A percentile compares a stretch with the other conserved stretches of the same genome.
Conservation (phyloP, 2,888 invertebrate species). For the Elmis aenea region DNA sequence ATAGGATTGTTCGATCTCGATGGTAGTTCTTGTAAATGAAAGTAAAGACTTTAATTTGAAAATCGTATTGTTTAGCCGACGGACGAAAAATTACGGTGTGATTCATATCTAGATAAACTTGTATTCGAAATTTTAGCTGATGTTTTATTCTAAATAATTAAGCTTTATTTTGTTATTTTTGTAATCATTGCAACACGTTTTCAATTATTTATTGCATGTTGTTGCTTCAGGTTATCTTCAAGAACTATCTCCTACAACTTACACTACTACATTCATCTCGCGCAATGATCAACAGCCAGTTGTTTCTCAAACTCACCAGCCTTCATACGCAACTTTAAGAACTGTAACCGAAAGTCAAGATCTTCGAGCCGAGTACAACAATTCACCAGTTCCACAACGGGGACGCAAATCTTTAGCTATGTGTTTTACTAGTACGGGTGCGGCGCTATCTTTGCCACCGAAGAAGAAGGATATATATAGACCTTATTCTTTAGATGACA, state of each 20-base stretch:
- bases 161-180: too few relatives aligned
- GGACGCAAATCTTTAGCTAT: constrained; percentile 71
- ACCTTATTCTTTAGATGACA: constrained; percentile 76
- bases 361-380: constrained; percentile 35
- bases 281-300: constrained; percentile 53
- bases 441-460: constrained; percentile 77
- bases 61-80: neutral
- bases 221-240: constrained; percentile 67
- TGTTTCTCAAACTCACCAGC: constrained; percentile 39
- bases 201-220: neutral
- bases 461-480: constrained; percentile 89
- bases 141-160: too few relatives aligned
- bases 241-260: constrained; percentile 71
- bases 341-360: constrained; percentile 50
- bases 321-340: constrained; percentile 52
- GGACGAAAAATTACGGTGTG: too few relatives aligned
- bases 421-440: constrained; percentile 82
- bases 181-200: too few relatives aligned
- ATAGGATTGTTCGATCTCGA: too few relatives aligned
- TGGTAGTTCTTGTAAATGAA: too few relatives aligned
- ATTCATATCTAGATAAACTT: too few relatives aligned
- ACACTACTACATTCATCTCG: constrained; percentile 72
- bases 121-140: too few relatives aligned
- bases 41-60: neutral
- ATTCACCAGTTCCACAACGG: constrained; percentile 27